These are phyloP conservation scores for Gryllus bimaculatus DNA, from an alignment of 1,140 invertebrate genomes.

Conservation along the genomic window DNA sequence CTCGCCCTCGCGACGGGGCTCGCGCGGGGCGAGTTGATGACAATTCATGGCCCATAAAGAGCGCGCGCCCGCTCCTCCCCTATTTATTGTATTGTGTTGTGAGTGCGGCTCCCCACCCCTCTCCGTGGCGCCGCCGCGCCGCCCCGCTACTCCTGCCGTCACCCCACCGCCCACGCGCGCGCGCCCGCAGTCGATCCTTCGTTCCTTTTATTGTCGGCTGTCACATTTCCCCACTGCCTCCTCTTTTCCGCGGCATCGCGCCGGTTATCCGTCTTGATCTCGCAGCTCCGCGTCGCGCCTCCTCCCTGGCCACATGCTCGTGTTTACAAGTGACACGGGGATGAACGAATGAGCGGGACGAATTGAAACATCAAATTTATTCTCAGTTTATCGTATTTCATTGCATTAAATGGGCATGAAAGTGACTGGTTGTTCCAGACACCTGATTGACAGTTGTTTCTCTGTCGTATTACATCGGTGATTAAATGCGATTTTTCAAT, in stretches of 20 bases:
- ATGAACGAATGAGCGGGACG: no score
- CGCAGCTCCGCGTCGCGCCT: background rate
- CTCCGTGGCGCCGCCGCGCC: no score
- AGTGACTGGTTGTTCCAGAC: no score
- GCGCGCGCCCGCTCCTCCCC: background rate
- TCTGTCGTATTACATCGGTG: no score
- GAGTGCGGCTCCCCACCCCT: background rate
- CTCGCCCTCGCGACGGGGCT: background rate
- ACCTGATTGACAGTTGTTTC: no score
- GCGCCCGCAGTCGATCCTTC: background rate
- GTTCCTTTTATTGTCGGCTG: background rate
- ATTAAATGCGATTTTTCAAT: no score
- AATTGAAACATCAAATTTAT: no score
- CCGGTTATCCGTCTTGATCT: background rate
- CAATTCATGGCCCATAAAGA: background rate
- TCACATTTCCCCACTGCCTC: background rate
- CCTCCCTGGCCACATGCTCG: background rate
- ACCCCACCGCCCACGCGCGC: no score
- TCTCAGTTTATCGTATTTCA: no score
- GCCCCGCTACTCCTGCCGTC: no score
- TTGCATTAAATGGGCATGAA: no score
- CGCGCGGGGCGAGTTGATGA: background rate
- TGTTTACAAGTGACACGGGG: no score
- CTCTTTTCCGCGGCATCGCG: background rate
- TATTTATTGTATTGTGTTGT: slow-evolving; percentile 2